These are phyloP conservation scores for Lepilemur ruficaudatus DNA, from an alignment of 2,797 vertebrate genomes.

Conservation along the genomic window DNA sequence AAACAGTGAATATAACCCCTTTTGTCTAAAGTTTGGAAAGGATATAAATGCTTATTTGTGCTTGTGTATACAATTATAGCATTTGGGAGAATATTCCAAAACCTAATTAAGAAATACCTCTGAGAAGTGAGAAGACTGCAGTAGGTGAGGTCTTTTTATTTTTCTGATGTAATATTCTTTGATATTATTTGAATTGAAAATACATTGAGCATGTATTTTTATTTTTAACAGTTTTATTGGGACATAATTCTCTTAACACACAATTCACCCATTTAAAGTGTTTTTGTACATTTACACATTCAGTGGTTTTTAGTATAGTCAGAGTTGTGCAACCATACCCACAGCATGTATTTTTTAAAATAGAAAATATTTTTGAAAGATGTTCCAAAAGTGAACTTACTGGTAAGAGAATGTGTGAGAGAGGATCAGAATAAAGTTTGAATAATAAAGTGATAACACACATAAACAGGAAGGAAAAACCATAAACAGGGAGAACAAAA, in stretches of 20 bases:
- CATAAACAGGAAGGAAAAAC: not conserved
- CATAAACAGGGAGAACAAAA: not conserved
- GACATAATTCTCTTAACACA: not conserved
- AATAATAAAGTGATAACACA: not conserved
- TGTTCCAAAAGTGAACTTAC: not conserved
- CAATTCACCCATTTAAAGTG: not conserved
- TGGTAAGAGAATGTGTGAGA: not conserved
- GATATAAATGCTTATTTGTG: not conserved
- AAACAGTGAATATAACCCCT: not conserved
- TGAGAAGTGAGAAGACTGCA: not conserved
- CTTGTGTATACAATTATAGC: not conserved
- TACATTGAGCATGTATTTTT: not conserved
- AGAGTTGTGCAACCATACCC: not conserved
- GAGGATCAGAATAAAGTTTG: not conserved
- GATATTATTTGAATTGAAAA: constrained; percentile 1
- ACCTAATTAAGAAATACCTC: not conserved
- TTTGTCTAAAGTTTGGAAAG: not conserved
- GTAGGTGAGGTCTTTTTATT: not conserved
- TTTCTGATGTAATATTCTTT: not conserved
- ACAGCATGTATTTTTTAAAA: not conserved
- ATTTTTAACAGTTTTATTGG: not conserved
- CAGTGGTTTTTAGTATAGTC: not conserved
- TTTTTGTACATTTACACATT: not conserved
- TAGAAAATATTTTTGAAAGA: constrained; percentile 19
- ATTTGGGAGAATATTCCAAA: constrained; percentile 10